Evolutionary conservation across 2,888 invertebrate genomes (phyloP).

Genomic region (Gastracanthus pulcherrimus): DNA sequence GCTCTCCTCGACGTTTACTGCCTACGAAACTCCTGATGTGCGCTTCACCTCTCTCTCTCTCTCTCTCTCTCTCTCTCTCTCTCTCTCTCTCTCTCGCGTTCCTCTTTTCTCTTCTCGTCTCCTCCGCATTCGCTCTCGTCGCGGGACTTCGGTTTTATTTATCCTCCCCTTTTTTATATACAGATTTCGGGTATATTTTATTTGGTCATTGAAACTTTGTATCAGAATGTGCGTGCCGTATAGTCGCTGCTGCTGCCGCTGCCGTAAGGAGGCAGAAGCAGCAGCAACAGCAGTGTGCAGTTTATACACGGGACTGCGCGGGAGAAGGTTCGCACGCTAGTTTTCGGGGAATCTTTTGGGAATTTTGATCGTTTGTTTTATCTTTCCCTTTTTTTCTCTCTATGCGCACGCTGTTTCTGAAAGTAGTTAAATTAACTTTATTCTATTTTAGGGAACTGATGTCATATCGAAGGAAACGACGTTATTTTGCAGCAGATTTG

Average conservation of each 20-base stretch:
- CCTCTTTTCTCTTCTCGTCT: neutral
- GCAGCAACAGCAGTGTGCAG: neutral
- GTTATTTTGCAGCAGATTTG: constrained; percentile 64
- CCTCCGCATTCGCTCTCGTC: too few relatives aligned
- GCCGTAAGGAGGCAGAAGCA: too few relatives aligned
- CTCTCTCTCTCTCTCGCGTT: too few relatives aligned
- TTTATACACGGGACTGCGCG: neutral
- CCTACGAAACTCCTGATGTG: constrained; percentile 34
- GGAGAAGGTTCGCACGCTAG: constrained; percentile 39
- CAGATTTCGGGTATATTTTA: constrained; percentile 47
- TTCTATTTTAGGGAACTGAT: neutral
- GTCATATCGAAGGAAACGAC: neutral
- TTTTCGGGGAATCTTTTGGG: constrained; percentile 48
- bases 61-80: neutral
- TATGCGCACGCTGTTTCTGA: neutral
- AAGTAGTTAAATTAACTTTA: constrained; percentile 16
- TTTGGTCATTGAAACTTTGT: constrained; percentile 52
- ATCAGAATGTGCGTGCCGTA: constrained; percentile 36
- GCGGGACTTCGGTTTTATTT: constrained; percentile 28
- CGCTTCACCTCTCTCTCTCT: too few relatives aligned
- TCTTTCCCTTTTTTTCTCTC: neutral
- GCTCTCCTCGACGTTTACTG: constrained; percentile 35
- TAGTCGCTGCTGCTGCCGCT: too few relatives aligned
- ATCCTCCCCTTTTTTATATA: neutral
- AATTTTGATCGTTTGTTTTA: constrained; percentile 11